Conservation (phyloP, 2,888 invertebrate genomes). For the Eupithecia pulchellata region DNA sequence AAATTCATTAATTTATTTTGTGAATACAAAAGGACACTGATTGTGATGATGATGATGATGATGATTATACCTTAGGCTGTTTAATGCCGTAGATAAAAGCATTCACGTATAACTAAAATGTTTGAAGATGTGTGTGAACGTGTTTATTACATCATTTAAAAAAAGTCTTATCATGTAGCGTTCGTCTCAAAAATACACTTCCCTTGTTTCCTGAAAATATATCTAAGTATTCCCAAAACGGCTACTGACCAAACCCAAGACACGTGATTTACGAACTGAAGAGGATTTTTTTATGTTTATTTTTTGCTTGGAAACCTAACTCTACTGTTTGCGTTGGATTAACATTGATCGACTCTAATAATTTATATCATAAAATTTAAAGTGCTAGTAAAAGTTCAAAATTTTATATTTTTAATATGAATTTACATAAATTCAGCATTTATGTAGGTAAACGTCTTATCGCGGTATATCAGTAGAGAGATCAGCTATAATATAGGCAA, state of each 20-base stretch:
- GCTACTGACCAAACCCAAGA: slow-evolving; percentile 34
- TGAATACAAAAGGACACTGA: not conserved
- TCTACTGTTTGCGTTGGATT: not conserved
- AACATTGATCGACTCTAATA: not conserved
- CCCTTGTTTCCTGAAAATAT: not conserved
- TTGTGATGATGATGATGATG: not conserved
- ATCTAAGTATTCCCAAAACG: slow-evolving; percentile 52
- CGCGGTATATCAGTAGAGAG: slow-evolving; percentile 88
- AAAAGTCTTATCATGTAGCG: not conserved
- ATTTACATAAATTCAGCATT: too few relatives aligned
- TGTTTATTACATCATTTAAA: not conserved
- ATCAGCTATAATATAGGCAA: slow-evolving; percentile 92
- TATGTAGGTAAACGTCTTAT: slow-evolving; percentile 43
- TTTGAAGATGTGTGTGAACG: not conserved
- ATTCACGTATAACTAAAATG: not conserved
- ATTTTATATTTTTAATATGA: too few relatives aligned
- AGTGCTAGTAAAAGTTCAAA: not conserved
- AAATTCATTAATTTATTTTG: not conserved
- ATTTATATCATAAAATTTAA: not conserved
- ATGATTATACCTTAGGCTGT: not conserved
- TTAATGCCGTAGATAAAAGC: not conserved
- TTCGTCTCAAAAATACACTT: not conserved
- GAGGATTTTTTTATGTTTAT: slow-evolving; percentile 40
- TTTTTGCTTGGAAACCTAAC: not conserved
- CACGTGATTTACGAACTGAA: slow-evolving; percentile 53